Evolutionary conservation across 1,140 invertebrate species (phyloP).

Genomic region (Bombus pascuorum): DNA sequence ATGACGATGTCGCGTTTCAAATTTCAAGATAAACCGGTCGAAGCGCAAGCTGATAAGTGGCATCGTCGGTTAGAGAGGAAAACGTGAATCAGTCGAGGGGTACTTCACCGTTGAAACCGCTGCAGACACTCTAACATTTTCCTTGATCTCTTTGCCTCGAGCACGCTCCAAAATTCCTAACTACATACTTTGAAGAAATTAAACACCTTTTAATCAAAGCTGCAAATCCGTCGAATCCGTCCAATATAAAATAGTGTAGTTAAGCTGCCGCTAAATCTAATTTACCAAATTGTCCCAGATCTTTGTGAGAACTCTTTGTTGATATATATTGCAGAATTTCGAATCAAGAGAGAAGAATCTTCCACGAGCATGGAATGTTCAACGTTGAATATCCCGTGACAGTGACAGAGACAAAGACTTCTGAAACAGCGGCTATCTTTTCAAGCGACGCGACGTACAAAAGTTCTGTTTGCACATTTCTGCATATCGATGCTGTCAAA

Average conservation of each 20-base stretch:
- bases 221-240: background rate
- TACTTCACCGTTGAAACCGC: no score
- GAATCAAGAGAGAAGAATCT: background rate
- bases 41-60: background rate
- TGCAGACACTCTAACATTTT: no score
- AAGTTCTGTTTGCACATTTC: background rate
- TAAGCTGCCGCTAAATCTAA: background rate
- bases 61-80: no score
- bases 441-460: no score
- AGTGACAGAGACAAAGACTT: background rate
- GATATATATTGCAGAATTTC: no score
- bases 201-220: background rate
- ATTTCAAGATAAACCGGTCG: background rate
- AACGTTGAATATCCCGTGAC: background rate
- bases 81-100: no score
- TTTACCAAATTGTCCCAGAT: background rate
- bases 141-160: background rate
- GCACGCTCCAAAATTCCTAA: background rate
- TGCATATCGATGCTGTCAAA: background rate
- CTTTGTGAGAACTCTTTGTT: no score
- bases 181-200: background rate
- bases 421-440: background rate
- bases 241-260: background rate
- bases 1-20: background rate
- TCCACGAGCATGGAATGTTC: background rate